Base-by-base conservation (phyloP, 30 jellyfish, hydroid and myxozoan genomes). In the Aurelia coerulea region DNA sequence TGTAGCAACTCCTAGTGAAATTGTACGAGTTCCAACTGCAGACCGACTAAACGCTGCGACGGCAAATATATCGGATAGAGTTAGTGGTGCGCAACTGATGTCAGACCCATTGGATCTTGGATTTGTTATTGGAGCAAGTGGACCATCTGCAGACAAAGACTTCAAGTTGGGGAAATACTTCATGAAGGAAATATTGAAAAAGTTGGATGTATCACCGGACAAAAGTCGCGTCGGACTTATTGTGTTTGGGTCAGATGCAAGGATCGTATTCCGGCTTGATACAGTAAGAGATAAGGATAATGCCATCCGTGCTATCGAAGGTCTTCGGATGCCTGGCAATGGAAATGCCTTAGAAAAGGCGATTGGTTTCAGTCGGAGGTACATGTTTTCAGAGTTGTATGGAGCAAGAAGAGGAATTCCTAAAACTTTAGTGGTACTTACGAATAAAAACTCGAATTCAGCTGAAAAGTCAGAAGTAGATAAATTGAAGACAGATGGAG, bases 91-190 rank as follows among this genome's bases (percentile, higher is more conserved):
- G 11, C 84, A 52, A 51, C 31, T 3, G 69, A 14, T 73, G 13
- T 73, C 76, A 6, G 75, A 77, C 4, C 46, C 29, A 33, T 15
- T 87, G 5, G 96, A 87, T 69, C 19, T 87, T 39, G 96, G 96
- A 12, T 87, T 87, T 79, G 62, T 87, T 0, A n/a, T 87, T 65
- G 96, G 96, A 12, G 93, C 79, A 7, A 52, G 65, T 31, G 80
- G 84, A 2, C 34, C 65, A 50, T 52, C 73, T 17, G 81, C 79
- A 34, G 63, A 67, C 7, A 14, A 62, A 46, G 35, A 29, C 60
- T 90, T 76, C 65, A 75, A 49, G 32, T 14, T 54, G 17, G 97
- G 81, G 54, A 54, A 54, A 17, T 41, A 31, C 2, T 49, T 83
- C 73, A 74, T 91, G 16, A 59, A 62, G 4, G 76, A 81, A 11